phyloP scores from a whole-genome alignment of 2,888 invertebrate species.

The Molorchus minor region DNA sequence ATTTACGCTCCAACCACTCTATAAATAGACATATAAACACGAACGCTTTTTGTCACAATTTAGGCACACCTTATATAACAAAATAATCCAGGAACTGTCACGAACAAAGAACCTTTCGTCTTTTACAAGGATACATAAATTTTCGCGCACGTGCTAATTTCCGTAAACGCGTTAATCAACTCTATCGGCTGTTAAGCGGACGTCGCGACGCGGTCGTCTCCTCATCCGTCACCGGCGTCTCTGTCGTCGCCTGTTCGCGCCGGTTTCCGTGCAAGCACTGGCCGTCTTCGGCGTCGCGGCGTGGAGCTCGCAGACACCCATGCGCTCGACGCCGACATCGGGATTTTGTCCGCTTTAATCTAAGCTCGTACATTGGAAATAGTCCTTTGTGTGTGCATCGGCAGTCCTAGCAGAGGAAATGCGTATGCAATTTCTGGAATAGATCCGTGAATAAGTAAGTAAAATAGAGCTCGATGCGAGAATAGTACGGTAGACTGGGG shows the following conservation, averaged over 20 bases:
- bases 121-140: too few relatives aligned
- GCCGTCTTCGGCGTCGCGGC: constrained; percentile 27
- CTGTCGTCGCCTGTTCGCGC: constrained; percentile 9
- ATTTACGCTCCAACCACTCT: too few relatives aligned
- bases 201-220: constrained; percentile 9
- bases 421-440: too few relatives aligned
- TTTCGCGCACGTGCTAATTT: constrained; percentile 5
- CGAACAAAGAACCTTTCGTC: too few relatives aligned
- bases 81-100: too few relatives aligned
- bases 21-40: too few relatives aligned
- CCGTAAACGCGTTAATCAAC: constrained; percentile 15
- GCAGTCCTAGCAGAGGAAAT: too few relatives aligned
- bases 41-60: too few relatives aligned
- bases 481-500: too few relatives aligned
- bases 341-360: constrained; percentile 29
- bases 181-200: background rate
- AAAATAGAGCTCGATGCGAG: too few relatives aligned
- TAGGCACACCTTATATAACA: too few relatives aligned
- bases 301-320: constrained; percentile 27
- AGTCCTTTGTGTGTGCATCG: constrained; percentile 12
- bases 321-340: constrained; percentile 29
- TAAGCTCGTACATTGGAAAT: constrained; percentile 19
- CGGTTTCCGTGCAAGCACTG: constrained; percentile 29
- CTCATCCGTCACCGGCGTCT: background rate
- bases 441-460: too few relatives aligned